Base-by-base conservation (phyloP, 2,888 invertebrate genomes). In the Lymantria monacha region DNA sequence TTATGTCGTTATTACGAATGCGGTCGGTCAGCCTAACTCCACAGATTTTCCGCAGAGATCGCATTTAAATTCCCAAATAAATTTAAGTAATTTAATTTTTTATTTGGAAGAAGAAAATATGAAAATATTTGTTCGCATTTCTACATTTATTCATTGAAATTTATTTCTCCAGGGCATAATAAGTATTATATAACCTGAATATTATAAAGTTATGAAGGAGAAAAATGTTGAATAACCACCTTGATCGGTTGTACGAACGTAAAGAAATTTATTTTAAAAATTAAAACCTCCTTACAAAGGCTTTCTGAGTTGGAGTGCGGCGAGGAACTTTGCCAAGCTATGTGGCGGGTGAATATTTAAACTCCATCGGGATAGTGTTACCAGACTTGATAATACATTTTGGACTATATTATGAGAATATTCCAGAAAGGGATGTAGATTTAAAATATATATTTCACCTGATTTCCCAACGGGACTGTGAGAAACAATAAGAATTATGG, bases 211-310 rank as follows among this genome's bases (percentile, higher is more conserved):
- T 57, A 33, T 13, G 30, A 49, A 14, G 42, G 54, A 49, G 46
- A 50, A 59, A 46, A 37, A 44, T 41, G 41, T 15, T 44, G 30
- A 47, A 44, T 57, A 53, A 50, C 57, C 55, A 44, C 57, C 51
- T 54, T 49, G 12, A 61, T 65, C 48, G 57, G 50, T 12, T 53
- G 12, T 52, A 13, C 46, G 43, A 51, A 59, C 44, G 49, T 53
- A 49, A 62, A 57, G 46, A 42, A 59, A 59, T 53, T 53, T 56
- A 49, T 56, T 60, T 55, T 46, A 64, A 62, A 66, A 66, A 66
- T 57, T 57, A 62, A 57, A 59, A 54, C 48, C 54, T 51, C 40
- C 43, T 57, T 53, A 51, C 53, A 51, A 59, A 56, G 54, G 46
- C 48, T 62, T 56, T 14, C 36, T 30, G 58, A 55, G 55, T 48